Conservation (phyloP, 2,797 vertebrate genomes). For the Sebastiscus albofasciatus region DNA sequence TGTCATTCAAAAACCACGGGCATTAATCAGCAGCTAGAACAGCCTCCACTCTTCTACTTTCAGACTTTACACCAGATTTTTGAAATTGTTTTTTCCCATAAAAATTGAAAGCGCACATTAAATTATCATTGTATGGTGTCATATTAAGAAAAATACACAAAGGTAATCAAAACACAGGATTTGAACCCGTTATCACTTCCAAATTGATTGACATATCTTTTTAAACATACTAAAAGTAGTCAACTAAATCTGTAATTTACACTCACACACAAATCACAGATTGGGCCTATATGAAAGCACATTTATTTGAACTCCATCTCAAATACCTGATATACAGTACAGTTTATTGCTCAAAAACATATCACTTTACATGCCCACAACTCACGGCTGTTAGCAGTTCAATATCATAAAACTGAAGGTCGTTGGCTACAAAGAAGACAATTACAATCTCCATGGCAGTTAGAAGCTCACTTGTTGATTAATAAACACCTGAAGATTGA, state of each 20-base stretch:
- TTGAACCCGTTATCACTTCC: background rate
- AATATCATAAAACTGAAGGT: background rate
- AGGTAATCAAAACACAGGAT: background rate
- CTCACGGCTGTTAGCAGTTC: background rate
- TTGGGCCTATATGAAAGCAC: background rate
- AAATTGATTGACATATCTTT: too few relatives aligned
- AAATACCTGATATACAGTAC: constrained; percentile 23
- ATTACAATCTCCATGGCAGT: background rate
- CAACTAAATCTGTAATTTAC: background rate
- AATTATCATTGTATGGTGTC: background rate
- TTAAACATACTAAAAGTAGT: background rate
- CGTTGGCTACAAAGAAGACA: background rate
- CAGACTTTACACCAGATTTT: constrained; percentile 5
- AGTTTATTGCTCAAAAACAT: background rate
- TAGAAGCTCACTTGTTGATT: background rate
- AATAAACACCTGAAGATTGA: background rate
- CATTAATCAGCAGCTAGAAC: background rate
- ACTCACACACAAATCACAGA: background rate
- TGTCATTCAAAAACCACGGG: background rate
- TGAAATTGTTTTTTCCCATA: too few relatives aligned
- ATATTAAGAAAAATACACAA: background rate
- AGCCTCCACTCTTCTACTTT: background rate
- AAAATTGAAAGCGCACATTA: background rate
- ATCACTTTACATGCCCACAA: background rate
- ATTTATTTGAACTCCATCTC: constrained; percentile 57